Percentiles rank a stretch among this genome's conserved stretches.
Conservation (phyloP, 2,113 vertebrate genomes). For the Notarius lentiginosus region DNA sequence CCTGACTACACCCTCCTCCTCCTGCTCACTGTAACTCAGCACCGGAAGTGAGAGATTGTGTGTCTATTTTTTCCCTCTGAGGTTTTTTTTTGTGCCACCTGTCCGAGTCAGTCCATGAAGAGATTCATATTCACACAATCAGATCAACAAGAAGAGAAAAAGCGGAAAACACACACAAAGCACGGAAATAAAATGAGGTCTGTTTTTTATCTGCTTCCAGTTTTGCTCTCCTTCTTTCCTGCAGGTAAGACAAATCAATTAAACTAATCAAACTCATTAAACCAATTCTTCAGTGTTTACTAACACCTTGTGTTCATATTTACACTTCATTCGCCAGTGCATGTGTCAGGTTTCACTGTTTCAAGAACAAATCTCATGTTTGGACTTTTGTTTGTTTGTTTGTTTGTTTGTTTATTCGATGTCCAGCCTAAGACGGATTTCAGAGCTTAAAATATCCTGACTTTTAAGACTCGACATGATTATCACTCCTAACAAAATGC, state of each 20-base stretch:
- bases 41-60: conserved; percentile 23
- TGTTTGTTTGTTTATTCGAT: neutral
- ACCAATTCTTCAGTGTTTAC: neutral
- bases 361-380: neutral
- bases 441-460: neutral
- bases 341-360: neutral
- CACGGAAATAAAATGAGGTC: conserved; percentile 30
- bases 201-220: conserved; percentile 4
- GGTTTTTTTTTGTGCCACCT: conserved; percentile 33
- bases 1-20: no score
- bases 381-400: neutral
- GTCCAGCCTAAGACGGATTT: neutral
- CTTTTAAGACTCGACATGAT: neutral
- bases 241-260: conserved; percentile 34
- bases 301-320: neutral
- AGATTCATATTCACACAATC: conserved; percentile 22
- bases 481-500: neutral
- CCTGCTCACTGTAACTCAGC: neutral
- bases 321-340: neutral
- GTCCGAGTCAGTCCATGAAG: conserved; percentile 41
- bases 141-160: conserved; percentile 2
- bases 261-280: neutral
- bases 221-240: conserved; percentile 24
- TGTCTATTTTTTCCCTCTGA: conserved; percentile 36
- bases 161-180: neutral